A percentile compares a stretch with the other conserved stretches of the same genome.
These are phyloP conservation scores for Muscicapa adusta DNA, from an alignment of 2,113 vertebrate species.

Conservation along the genomic window DNA sequence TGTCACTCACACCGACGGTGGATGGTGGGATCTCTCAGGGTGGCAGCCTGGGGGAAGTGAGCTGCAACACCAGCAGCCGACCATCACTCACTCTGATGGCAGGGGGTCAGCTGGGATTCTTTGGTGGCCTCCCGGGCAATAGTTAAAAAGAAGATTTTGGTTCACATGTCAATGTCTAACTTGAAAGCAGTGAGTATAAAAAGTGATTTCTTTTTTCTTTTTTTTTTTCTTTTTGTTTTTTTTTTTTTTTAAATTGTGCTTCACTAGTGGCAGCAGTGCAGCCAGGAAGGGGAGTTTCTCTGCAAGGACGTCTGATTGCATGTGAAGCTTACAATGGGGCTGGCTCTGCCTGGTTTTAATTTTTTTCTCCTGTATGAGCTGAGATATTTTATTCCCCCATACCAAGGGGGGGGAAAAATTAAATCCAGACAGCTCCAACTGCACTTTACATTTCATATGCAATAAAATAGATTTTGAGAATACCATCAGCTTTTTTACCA, in stretches of 20 bases:
- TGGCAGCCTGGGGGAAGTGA: slow-evolving; percentile 50
- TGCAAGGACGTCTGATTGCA: slow-evolving; percentile 46
- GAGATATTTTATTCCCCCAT: slow-evolving; percentile 69
- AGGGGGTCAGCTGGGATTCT: slow-evolving; percentile 53
- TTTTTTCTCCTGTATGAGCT: slow-evolving; percentile 62
- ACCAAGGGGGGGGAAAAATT: slow-evolving; percentile 43
- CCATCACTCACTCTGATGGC: slow-evolving; percentile 58
- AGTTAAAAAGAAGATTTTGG: slow-evolving; percentile 66
- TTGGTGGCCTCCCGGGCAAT: slow-evolving; percentile 57
- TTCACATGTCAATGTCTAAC: slow-evolving; percentile 65
- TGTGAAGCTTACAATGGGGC: slow-evolving; percentile 68
- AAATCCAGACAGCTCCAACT: slow-evolving; percentile 72
- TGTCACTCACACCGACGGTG: slow-evolving; percentile 37
- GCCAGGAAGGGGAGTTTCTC: slow-evolving; percentile 54
- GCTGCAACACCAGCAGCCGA: slow-evolving; percentile 43
- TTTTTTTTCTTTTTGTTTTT: neutral
- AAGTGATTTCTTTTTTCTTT: neutral
- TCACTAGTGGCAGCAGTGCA: slow-evolving; percentile 31
- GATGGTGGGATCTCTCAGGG: slow-evolving; percentile 53
- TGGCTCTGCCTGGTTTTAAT: slow-evolving; percentile 73
- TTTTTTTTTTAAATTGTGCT: slow-evolving; percentile 25
- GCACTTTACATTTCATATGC: slow-evolving; percentile 69
- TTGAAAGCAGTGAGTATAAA: slow-evolving; percentile 66
- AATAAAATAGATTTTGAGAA: slow-evolving; percentile 59
- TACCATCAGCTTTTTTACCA: slow-evolving; percentile 42